Base-by-base conservation (phyloP, 92 coral and sea anemone species). In the Hydrozoanthus gracilis region DNA sequence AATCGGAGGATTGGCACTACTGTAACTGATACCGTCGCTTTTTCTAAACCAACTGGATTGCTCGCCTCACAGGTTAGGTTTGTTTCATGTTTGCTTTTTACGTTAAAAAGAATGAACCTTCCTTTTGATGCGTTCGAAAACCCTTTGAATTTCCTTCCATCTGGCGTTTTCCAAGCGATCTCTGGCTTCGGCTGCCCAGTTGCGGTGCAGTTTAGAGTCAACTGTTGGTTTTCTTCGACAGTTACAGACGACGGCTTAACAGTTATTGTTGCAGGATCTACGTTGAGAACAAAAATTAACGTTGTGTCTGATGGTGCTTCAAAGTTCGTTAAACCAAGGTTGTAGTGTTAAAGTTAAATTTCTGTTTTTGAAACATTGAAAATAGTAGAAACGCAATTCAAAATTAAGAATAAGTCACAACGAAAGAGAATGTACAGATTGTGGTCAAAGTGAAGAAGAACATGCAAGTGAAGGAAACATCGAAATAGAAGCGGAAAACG, bases 1-100 rank as follows among this genome's bases (percentile, higher is more conserved):
- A 75, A 13, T 44, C 64, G 44, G 17, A 45, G 64, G 64, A 54
- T 35, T 49, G 80, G 56, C 35, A 75, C 56, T 54, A 75, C 80
- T 49, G 64, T 54, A 13, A 75, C 27, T 54, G 44, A 2, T 54
- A 60, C 56, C 62, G 51, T 75, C 7, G 46, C 58, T 7, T 5
- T 16, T 39, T 69, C 11, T 35, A 48, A 8, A 44, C 13, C 44
- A 12, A 69, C 74, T 27, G 27, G 12, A 69, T 69, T 69, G 11
- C 7, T 69, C 48, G 74, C 74, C 46, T 69, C 74, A 48, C 39
- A 27, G 39, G 39, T 27, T 27, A 27, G 39, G 10, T 17, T 10
- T 11, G 66, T 60, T 69, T 69, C 15, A 69, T 69, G 44, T 44
- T 18, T 48, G 48, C 74, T 69, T 69, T 45, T 20, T 15, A 69